phyloP scores from a whole-genome alignment of 2,888 invertebrate species.

The Shargacucullia verbasci region DNA sequence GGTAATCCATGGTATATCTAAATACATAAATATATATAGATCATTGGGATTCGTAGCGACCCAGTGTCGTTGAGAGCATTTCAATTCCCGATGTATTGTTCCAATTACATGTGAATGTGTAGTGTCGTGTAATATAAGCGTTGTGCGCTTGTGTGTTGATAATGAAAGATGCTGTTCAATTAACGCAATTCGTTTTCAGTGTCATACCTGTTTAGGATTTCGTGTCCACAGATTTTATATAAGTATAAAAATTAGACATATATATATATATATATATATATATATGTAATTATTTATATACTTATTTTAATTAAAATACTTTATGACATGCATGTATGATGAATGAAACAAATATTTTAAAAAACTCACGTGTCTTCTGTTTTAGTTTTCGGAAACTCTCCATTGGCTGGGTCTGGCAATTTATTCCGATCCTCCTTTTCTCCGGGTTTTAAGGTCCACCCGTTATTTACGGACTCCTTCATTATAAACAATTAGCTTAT shows the following conservation, averaged over 20 bases:
- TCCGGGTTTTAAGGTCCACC: slow-evolving; percentile 57
- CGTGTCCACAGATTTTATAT: slow-evolving; percentile 5
- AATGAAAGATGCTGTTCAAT: slow-evolving; percentile 41
- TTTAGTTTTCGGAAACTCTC: slow-evolving; percentile 49
- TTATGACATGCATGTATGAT: neutral
- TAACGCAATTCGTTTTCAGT: slow-evolving; percentile 53
- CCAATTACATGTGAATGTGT: slow-evolving; percentile 14
- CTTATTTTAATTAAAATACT: no score
- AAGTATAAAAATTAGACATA: no score
- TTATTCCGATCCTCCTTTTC: slow-evolving; percentile 56
- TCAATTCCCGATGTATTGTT: slow-evolving; percentile 22
- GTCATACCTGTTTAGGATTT: slow-evolving; percentile 23
- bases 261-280: no score
- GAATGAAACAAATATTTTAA: slow-evolving; percentile 3
- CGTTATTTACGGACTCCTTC: slow-evolving; percentile 61
- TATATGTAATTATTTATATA: no score
- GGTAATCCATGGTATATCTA: no score
- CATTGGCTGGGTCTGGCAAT: slow-evolving; percentile 54
- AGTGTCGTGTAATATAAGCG: slow-evolving; percentile 18
- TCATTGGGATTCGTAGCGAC: slow-evolving; percentile 6
- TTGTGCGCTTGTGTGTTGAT: slow-evolving; percentile 14
- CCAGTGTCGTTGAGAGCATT: slow-evolving; percentile 28
- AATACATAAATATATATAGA: no score
- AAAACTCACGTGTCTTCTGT: slow-evolving; percentile 61
- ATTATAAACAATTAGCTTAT: slow-evolving; percentile 53